These are phyloP conservation scores for Cheilosia impressa DNA, from an alignment of 2,888 invertebrate genomes.

Conservation along the genomic window DNA sequence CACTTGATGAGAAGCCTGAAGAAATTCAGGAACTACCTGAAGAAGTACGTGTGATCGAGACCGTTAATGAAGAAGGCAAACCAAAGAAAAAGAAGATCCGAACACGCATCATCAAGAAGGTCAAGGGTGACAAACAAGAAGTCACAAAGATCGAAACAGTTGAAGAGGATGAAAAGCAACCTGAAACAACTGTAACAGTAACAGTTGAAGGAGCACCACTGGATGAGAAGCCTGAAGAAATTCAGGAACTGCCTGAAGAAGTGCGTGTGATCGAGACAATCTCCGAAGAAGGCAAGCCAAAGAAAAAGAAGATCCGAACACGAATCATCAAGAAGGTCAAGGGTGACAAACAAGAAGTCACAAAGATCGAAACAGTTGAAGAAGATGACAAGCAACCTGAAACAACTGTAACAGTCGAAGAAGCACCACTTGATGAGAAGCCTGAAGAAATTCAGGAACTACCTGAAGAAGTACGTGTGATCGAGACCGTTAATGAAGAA, in stretches of 20 bases:
- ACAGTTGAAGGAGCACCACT: slow-evolving; percentile 48
- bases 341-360: no score
- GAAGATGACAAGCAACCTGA: slow-evolving; percentile 80
- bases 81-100: slow-evolving; percentile 49
- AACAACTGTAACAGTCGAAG: slow-evolving; percentile 77
- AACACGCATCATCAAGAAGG: slow-evolving; percentile 49
- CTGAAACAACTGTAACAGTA: slow-evolving; percentile 78
- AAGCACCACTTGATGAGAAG: slow-evolving; percentile 78
- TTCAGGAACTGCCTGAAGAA: no score
- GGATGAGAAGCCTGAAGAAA: slow-evolving; percentile 18
- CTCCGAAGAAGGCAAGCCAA: no score
- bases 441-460: slow-evolving; percentile 79
- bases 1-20: no score
- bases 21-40: slow-evolving; percentile 43
- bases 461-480: slow-evolving; percentile 80
- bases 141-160: slow-evolving; percentile 80
- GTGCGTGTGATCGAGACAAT: no score
- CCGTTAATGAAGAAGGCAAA: slow-evolving; percentile 46
- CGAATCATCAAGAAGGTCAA: no score
- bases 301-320: no score
- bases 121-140: slow-evolving; percentile 79
- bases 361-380: slow-evolving; percentile 45
- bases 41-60: slow-evolving; percentile 42
- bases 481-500: slow-evolving; percentile 82
- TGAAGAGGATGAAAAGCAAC: slow-evolving; percentile 81